Conservation (phyloP, 2,888 invertebrate species). For the Argynnis bischoffii region DNA sequence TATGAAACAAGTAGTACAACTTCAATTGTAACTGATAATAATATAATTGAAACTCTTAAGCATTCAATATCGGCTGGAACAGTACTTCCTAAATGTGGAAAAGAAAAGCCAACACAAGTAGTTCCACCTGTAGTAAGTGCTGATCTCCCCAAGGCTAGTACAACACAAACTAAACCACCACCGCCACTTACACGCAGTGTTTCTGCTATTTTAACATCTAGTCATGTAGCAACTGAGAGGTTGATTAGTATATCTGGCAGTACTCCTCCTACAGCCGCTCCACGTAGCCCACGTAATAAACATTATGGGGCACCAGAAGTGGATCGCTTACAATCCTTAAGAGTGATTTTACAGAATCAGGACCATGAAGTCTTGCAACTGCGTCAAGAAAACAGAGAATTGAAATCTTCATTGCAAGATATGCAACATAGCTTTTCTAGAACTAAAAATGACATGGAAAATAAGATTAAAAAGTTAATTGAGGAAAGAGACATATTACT, state of each 20-base stretch:
- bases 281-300: slow-evolving; percentile 60
- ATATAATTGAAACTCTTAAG: slow-evolving; percentile 53
- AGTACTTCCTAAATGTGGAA: slow-evolving; percentile 47
- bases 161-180: slow-evolving; percentile 49
- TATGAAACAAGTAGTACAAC: slow-evolving; percentile 73
- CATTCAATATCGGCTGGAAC: slow-evolving; percentile 59
- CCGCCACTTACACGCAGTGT: slow-evolving; percentile 69
- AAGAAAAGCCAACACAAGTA: slow-evolving; percentile 72
- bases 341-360: slow-evolving; percentile 68
- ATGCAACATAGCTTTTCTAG: slow-evolving; percentile 59
- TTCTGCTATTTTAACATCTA: slow-evolving; percentile 71
- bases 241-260: slow-evolving; percentile 68
- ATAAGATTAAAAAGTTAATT: slow-evolving; percentile 62
- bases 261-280: slow-evolving; percentile 68
- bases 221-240: slow-evolving; percentile 67
- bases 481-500: slow-evolving; percentile 60
- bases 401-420: slow-evolving; percentile 64
- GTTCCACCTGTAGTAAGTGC: slow-evolving; percentile 69
- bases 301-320: slow-evolving; percentile 54
- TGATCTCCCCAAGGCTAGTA: slow-evolving; percentile 51
- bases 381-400: slow-evolving; percentile 67
- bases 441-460: slow-evolving; percentile 58
- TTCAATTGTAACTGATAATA: slow-evolving; percentile 62
- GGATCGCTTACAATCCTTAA: slow-evolving; percentile 63
- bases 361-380: slow-evolving; percentile 67